Evolutionary conservation across 2,113 vertebrate genomes (phyloP), one percentile per base, ranked within the genome.

Genomic region (Vulpes vulpes): DNA sequence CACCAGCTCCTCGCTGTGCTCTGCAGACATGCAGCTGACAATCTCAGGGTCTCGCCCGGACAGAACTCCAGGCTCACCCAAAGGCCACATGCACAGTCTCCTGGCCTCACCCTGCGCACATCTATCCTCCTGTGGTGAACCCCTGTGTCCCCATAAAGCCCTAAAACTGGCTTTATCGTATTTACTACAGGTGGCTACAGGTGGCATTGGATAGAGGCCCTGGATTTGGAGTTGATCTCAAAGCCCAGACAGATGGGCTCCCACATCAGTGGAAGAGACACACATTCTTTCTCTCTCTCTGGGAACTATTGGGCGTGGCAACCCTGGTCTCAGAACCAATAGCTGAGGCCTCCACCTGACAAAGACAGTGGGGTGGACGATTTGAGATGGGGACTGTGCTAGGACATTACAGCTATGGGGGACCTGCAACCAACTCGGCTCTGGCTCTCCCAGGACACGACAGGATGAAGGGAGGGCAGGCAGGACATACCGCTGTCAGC

Each of bases 401-500:
- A 57, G 67, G 25, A 64, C 38, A 57, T 12, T 22, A 38, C 55
- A 74, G 73, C 35, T 49, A 22, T 7, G 3, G 69, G 69, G 30
- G 53, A 30, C 57, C 35, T 60, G 20, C 0, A 6, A 32, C 5
- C 6, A 67, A 22, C 35, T 57, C 16, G 14, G 73, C 38, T 86
- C 25, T 60, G 89, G 35, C 69, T 80, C 67, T 84, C 55, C 35
- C n/a, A 60, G 83, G 62, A 55, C 27, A 43, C 0, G 11, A 38
- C 2, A 22, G 79, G 38, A 38, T n/a, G 65, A 38, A 76, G 89
- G 97, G 16, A 38, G 67, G 12, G n/a, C 5, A 62, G 84, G 71
- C 5, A 93, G 92, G 96, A 99, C 99, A 98, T 99, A 99, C 99
- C 99, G 1, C 99, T 99, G 97, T 99, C 99, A 0, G 99, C 98